These are phyloP conservation scores for Drosophila tanythrix DNA, from an alignment of 2,888 invertebrate genomes.

Conservation along the genomic window DNA sequence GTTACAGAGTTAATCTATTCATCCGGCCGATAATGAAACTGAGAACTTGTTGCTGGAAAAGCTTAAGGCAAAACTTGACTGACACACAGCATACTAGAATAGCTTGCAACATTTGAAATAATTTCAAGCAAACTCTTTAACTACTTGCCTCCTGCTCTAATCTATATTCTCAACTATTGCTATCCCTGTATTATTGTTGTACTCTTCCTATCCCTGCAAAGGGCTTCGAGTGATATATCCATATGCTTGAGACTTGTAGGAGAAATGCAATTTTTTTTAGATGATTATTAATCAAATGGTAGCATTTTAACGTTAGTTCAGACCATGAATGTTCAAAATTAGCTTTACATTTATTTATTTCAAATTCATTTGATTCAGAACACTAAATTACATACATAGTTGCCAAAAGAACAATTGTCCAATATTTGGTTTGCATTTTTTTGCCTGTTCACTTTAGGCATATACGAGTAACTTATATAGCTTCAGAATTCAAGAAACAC, in stretches of 20 bases:
- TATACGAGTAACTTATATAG: constrained; percentile 4
- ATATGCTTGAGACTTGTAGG: not conserved
- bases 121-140: not conserved
- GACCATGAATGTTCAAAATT: not conserved
- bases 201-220: not conserved
- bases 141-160: not conserved
- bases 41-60: not conserved
- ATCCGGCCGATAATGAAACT: not conserved
- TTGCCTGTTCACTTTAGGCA: constrained; percentile 2
- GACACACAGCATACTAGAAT: not conserved
- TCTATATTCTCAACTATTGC: not conserved
- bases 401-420: not conserved
- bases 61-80: not conserved
- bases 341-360: not conserved
- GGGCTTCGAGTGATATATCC: not conserved
- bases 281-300: not conserved
- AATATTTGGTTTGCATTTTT: not conserved
- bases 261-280: not conserved
- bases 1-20: not conserved
- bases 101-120: not conserved
- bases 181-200: not conserved
- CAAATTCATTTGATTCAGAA: not conserved
- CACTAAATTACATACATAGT: not conserved
- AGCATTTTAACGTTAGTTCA: not conserved
- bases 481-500: constrained; percentile 1